Percentiles rank a stretch among this genome's conserved stretches.
Evolutionary conservation across 2,888 invertebrate species (phyloP).

Genomic region (Stenichneumon culpator): DNA sequence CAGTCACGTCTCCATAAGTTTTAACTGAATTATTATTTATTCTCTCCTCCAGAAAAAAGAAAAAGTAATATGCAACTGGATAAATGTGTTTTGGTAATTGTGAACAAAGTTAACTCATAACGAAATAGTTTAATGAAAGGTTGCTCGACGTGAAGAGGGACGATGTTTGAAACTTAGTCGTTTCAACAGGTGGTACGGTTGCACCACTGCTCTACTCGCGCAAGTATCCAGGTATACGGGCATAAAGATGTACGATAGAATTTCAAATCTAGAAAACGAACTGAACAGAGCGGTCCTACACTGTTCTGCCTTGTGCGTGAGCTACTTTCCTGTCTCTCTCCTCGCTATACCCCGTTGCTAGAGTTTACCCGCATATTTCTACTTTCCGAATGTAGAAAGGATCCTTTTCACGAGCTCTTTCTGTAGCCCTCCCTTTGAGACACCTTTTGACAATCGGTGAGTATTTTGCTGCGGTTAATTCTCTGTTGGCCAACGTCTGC

Average conservation of each 20-base stretch:
- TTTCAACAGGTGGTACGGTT: conserved; percentile 82
- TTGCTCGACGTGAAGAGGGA: conserved; percentile 10
- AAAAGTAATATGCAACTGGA: neutral
- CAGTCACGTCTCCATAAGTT: neutral
- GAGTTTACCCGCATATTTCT: conserved; percentile 82
- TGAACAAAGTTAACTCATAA: neutral
- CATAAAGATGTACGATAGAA: conserved; percentile 52
- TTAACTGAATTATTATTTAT: neutral
- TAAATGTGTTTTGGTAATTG: conserved; percentile 32
- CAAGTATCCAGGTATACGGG: conserved; percentile 81
- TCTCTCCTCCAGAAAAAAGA: neutral
- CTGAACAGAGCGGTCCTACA: conserved; percentile 74
- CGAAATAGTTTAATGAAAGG: conserved; percentile 3
- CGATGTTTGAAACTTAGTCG: conserved; percentile 66
- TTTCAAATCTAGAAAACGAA: conserved; percentile 74
- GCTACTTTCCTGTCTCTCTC: conserved; percentile 69
- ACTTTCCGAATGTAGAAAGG: conserved; percentile 75
- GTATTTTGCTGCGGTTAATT: conserved; percentile 61
- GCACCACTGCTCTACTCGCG: conserved; percentile 56
- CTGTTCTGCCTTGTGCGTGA: conserved; percentile 75
- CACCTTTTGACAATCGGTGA: conserved; percentile 58
- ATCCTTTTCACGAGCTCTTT: conserved; percentile 67
- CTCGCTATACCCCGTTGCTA: conserved; percentile 59
- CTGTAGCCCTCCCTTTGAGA: conserved; percentile 58
- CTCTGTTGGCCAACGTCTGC: conserved; percentile 37